A percentile compares a stretch with the other conserved stretches of the same genome.
Conservation (phyloP, 2,888 invertebrate genomes). For the Amaurobius ferox region DNA sequence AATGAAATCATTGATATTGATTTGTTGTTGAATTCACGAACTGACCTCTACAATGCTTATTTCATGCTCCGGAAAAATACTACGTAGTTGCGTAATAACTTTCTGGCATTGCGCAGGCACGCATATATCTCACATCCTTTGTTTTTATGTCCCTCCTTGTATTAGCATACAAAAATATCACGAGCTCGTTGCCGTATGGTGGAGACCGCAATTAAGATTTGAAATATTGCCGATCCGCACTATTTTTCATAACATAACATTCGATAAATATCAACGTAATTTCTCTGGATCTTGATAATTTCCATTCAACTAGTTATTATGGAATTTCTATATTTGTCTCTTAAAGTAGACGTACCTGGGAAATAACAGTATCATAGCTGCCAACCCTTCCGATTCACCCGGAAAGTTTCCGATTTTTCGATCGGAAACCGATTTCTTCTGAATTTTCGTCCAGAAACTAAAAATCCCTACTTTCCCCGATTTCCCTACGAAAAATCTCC, state of each 20-base stretch:
- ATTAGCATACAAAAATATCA: not conserved
- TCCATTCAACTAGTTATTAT: no score
- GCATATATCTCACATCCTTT: not conserved
- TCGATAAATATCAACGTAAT: not conserved
- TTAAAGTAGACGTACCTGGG: no score
- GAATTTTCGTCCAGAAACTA: no score
- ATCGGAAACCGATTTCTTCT: no score
- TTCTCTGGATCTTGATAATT: not conserved
- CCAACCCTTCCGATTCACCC: no score
- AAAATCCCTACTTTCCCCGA: no score
- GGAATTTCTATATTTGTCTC: no score
- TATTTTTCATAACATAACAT: not conserved
- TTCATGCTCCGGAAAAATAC: not conserved
- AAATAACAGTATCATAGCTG: no score
- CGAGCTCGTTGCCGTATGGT: not conserved
- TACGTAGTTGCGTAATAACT: not conserved
- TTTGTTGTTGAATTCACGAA: no score
- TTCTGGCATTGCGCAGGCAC: not conserved
- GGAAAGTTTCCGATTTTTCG: no score
- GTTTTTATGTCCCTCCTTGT: not conserved
- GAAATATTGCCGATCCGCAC: conserved; percentile 2
- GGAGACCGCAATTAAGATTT: conserved; percentile 31
- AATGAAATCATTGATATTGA: no score
- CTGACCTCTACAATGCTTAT: not conserved
- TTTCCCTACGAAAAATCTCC: no score